These are phyloP conservation scores for Marcusenius ussheri DNA, from an alignment of 2,113 vertebrate genomes.

Conservation along the genomic window DNA sequence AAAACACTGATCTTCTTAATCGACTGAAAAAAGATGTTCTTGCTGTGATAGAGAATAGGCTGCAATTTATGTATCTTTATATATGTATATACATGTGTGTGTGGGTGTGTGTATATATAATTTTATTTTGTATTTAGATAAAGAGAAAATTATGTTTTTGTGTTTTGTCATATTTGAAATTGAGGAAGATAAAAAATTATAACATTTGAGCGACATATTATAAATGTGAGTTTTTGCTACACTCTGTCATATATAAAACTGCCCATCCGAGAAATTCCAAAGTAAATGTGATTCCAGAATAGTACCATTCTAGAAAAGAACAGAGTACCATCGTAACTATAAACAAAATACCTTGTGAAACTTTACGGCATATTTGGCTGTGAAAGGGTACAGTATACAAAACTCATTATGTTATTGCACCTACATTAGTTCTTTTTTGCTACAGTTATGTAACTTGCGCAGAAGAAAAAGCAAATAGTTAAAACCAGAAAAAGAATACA, in stretches of 20 bases:
- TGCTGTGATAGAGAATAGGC: conserved; percentile 14
- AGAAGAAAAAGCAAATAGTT: conserved; percentile 18
- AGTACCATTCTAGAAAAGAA: background rate
- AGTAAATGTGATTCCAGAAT: background rate
- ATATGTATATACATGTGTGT: background rate
- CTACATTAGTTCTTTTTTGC: background rate
- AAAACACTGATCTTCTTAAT: background rate
- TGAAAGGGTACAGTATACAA: background rate
- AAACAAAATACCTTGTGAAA: conserved; percentile 29
- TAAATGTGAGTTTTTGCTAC: background rate
- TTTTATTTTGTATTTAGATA: background rate
- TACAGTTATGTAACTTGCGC: background rate
- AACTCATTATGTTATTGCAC: background rate
- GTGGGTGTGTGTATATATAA: background rate
- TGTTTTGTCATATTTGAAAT: background rate
- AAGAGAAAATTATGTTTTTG: background rate
- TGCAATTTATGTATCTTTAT: background rate
- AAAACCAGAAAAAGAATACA: conserved; percentile 38
- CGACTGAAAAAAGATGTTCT: conserved; percentile 41
- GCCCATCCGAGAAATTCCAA: background rate
- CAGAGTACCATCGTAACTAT: background rate
- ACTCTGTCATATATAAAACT: background rate
- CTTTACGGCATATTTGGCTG: conserved; percentile 31
- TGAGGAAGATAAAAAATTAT: background rate
- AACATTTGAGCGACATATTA: background rate